Conservation (phyloP, 92 coral and sea anemone genomes). For the Phenganax stokvisi region DNA sequence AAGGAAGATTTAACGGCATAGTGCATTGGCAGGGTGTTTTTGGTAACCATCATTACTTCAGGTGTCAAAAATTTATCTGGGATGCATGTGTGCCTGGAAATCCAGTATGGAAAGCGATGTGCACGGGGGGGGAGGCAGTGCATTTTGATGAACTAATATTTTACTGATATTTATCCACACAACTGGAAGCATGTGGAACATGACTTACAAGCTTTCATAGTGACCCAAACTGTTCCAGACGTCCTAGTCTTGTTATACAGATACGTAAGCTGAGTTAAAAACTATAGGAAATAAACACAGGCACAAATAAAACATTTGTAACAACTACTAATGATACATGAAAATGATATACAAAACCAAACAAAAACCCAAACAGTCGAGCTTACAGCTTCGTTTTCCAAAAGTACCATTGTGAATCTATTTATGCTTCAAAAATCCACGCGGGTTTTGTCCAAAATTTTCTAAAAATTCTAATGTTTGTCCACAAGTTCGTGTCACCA, state of each 20-base stretch:
- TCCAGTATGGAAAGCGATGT: too few species aligned
- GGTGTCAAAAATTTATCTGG: too few species aligned
- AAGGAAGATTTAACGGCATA: too few species aligned
- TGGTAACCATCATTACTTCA: too few species aligned
- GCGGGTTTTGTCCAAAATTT: conserved; percentile 1
- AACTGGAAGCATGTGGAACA: background rate
- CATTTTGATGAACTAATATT: too few species aligned
- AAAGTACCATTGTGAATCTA: conserved; percentile 61
- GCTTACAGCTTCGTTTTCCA: conserved; percentile 88
- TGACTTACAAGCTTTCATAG: conserved; percentile 91
- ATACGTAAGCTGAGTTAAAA: conserved; percentile 83
- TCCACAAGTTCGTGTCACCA: background rate
- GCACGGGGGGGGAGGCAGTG: too few species aligned
- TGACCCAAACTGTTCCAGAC: conserved; percentile 78
- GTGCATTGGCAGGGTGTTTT: too few species aligned
- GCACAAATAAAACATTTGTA: conserved; percentile 3
- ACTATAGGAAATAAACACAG: conserved; percentile 50
- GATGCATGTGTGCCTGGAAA: too few species aligned
- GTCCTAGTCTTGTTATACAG: conserved; percentile 77
- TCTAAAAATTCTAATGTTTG: background rate
- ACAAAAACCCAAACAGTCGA: background rate
- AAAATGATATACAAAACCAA: background rate
- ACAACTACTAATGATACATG: background rate
- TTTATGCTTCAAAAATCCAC: conserved; percentile 2
- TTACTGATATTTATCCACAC: too few species aligned